Evolutionary conservation across 1,140 invertebrate species (phyloP), one percentile per base, ranked within the genome.

Genomic region (Oryctes rhinoceros): DNA sequence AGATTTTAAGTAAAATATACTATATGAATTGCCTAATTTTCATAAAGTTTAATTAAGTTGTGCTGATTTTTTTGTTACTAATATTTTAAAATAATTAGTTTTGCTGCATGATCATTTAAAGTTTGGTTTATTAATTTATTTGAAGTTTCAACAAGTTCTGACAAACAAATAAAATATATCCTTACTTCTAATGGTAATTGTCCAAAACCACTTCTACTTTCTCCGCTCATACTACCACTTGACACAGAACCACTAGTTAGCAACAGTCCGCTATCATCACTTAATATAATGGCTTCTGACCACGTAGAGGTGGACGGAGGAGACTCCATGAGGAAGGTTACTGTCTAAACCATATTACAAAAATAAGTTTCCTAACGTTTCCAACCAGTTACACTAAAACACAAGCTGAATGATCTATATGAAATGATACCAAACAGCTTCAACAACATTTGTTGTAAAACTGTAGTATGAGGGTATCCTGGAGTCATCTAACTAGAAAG

Each of bases 211-310:
- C 88, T 86, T 75, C 87, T 87, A 84, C 88, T 89, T 80, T 89
- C 89, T 79, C 89, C 90, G 83, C 85, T 87, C 74, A 85, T 83
- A 76, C 87, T 88, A 85, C 90, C 90, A 87, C 91, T 92, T 76
- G 91, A 92, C 85, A 91, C 89, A 62, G 91, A 92, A 83, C 90
- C 90, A 89, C 90, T 91, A 81, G 90, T 91, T 85, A 92, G 88
- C 78, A 92, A 86, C 79, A 92, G 87, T 81, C 91, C 91, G 88
- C 90, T 91, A 84, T 92, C 91, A 88, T 91, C 91, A 86, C 91
- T 91, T 84, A 91, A 85, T 82, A 88, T 88, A 85, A 90, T 90
- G 80, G 88, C 89, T 85, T 91, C 90, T 79, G 90, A 91, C 85
- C 90, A 90, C 85, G 89, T 89, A 82, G 90, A 91, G 82, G 90